Evolutionary conservation across 2,113 vertebrate genomes (phyloP), one percentile per base, ranked within the genome.

Genomic region (Rutilus rutilus): DNA sequence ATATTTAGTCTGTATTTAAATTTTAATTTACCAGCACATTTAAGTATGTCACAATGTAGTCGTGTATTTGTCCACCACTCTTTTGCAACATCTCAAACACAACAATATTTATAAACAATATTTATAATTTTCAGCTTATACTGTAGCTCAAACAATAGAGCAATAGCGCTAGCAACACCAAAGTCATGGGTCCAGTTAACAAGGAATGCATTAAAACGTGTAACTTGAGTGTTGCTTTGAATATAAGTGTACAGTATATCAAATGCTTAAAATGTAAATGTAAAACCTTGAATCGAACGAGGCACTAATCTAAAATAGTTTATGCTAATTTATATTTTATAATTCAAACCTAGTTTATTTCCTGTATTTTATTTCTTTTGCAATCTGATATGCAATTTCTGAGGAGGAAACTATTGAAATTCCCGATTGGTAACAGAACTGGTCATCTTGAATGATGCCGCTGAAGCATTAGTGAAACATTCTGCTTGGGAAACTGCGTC

Each of bases 401-500:
- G 0, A 75, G 1, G 12, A 25, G 14, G n/a, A 47, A 45, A 17
- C 42, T 75, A 25, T 75, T 47, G 86, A 91, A 91, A 93, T 90
- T 88, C 86, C 85, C 82, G 86, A 87, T 89, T 83, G 89, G 80
- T 86, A 86, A 75, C 85, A 85, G 86, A 89, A 89, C 77, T 89
- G 88, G 85, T 89, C 85, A 78, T 90, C 87, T 87, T 86, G 89
- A 88, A 91, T 91, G 91, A 90, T 89, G 86, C 86, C 83, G n/a
- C 89, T 87, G 82, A 85, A 82, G 88, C 88, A 84, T 86, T 82
- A 30, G 23, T 12, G 50, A 77, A 60, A 90, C 92, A 92, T 94
- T 94, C 92, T 92, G 92, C 90, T 92, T 65, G 76, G 88, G 85
- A 86, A 90, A 86, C 74, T 84, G 59, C 27, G 4, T 74, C n/a